Evolutionary conservation across 2,888 invertebrate genomes (phyloP).

Genomic region (Odontocerum albicorne): DNA sequence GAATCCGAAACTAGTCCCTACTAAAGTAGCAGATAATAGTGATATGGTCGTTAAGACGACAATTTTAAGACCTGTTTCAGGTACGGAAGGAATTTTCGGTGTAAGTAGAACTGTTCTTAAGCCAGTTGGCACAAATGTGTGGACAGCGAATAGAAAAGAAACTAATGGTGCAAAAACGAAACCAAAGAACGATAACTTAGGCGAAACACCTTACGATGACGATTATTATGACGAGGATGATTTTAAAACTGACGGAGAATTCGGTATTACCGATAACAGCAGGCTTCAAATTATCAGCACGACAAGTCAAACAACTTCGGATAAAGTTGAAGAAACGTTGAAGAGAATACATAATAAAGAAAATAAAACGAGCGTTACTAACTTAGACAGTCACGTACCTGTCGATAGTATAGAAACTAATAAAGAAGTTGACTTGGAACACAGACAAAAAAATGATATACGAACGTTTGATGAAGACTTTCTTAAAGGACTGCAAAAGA

Average conservation of each 20-base stretch:
- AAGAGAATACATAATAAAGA: neutral
- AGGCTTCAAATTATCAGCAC: neutral
- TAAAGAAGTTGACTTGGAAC: constrained; percentile 2
- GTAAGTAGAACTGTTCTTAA: constrained; percentile 20
- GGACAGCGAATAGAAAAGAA: constrained; percentile 22
- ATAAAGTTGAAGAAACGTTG: neutral
- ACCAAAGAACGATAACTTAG: constrained; percentile 20
- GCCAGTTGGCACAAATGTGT: constrained; percentile 28
- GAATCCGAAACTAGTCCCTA: constrained; percentile 18
- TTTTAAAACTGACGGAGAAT: constrained; percentile 11
- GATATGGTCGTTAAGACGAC: constrained; percentile 19
- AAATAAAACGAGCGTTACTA: too few species aligned
- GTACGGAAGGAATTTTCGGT: constrained; percentile 11
- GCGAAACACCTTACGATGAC: constrained; percentile 34
- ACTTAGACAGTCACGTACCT: too few species aligned
- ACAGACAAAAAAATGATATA: constrained; percentile 9
- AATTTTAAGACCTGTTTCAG: constrained; percentile 25
- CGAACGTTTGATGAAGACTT: constrained; percentile 26
- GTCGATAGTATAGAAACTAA: neutral
- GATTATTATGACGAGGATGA: constrained; percentile 36
- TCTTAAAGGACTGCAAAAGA: constrained; percentile 18
- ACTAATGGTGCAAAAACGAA: constrained; percentile 11
- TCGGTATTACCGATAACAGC: neutral
- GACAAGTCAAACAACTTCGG: neutral
- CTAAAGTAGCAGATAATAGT: constrained; percentile 11